Evolutionary conservation across 2,888 invertebrate species (phyloP), one percentile per base, ranked within the genome.

Genomic region (Rhaphigaster nebulosa): DNA sequence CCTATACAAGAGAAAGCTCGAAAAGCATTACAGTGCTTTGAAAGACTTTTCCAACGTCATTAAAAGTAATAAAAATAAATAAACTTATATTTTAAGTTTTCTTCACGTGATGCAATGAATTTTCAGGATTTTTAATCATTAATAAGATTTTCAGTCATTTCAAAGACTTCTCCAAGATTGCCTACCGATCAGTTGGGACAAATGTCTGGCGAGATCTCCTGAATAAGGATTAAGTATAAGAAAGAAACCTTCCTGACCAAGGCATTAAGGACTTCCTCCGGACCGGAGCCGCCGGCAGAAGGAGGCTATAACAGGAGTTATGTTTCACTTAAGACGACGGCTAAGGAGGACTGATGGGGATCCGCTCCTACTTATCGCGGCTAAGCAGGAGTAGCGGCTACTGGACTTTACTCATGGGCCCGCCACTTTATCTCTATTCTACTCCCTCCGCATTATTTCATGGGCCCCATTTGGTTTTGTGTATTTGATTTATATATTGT

Each of bases 291-390:
- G n/a, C n/a, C n/a, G n/a, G n/a, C n/a, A n/a, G n/a, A n/a, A 45
- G 84, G 45, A 84, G 84, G 45, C 84, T 84, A 84, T 84, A 84
- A 50, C 6, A 84, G 84, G 84, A 84, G 84, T 84, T 84, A 84
- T 84, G 84, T 88, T 88, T 88, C 88, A 88, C 88, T 88, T 88
- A 88, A 60, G 60, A 23, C 87, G 38, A 54, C 88, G 60, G 29
- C 56, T 88, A 87, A 87, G 87, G 52, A 88, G 88, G 88, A 88
- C 54, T 60, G 88, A 88, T 88, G 60, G 65, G 41, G 38, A 41
- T 60, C 45, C n/a, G n/a, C 45, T 45, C 45, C 84, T 84, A 84
- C 84, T 84, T 84, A 84, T 84, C 45, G 84, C 84, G 26, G 84
- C 84, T 84, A 84, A 84, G 84, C 26, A 84, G 84, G 23, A 84